Percentiles rank a stretch among this genome's conserved stretches.
These are phyloP conservation scores for Vulpes vulpes DNA, from an alignment of 2,113 vertebrate species.

Conservation along the genomic window DNA sequence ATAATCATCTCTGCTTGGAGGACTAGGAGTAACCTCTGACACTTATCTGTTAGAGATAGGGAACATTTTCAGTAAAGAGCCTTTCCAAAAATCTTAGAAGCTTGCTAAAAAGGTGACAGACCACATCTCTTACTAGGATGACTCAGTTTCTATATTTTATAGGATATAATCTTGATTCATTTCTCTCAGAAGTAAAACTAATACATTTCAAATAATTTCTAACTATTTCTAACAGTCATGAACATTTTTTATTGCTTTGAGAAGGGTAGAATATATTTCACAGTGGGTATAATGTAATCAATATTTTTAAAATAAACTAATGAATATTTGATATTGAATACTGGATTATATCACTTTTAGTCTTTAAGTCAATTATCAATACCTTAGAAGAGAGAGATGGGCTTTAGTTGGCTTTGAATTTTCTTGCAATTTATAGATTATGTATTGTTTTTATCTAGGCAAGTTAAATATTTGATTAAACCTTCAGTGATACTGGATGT, in stretches of 20 bases:
- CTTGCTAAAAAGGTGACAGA: constrained; percentile 3
- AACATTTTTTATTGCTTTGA: neutral
- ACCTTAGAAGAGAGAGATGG: neutral
- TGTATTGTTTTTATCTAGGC: neutral
- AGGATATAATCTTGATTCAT: neutral
- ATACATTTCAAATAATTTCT: constrained; percentile 1
- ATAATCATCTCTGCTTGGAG: neutral
- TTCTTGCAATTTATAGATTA: neutral
- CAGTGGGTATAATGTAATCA: neutral
- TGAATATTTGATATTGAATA: neutral
- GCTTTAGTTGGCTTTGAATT: neutral
- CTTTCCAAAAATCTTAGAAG: neutral
- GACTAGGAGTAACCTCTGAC: neutral
- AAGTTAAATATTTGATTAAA: neutral
- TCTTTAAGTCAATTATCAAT: constrained; percentile 32
- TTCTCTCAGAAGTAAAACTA: constrained; percentile 45
- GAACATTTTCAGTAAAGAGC: constrained; percentile 11
- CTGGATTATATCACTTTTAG: neutral
- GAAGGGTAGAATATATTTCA: neutral
- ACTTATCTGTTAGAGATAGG: neutral
- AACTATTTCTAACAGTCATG: constrained; percentile 23
- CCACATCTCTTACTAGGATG: neutral
- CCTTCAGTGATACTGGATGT: neutral
- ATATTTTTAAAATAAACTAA: neutral
- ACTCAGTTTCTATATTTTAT: neutral